Evolutionary conservation across 2,113 vertebrate species (phyloP), one percentile per base, ranked within the genome.

Genomic region (Oryzias woworae): DNA sequence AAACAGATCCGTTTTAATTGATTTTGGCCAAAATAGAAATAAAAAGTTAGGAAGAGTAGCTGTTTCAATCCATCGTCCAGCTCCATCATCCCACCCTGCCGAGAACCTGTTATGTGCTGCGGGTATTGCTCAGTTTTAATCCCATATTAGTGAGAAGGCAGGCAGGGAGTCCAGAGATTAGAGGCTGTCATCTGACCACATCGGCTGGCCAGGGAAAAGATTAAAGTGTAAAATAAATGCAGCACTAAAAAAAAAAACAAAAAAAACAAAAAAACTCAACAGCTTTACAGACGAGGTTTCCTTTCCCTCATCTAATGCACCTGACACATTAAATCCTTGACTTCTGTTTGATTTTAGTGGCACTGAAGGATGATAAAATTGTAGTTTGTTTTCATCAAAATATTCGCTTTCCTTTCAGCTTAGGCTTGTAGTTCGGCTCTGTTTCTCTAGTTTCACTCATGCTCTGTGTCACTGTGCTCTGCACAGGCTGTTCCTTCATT

Each of bases 151-250:
- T 47, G 42, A 68, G 53, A 66, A 73, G 64, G 57, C 67, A 57
- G 58, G 69, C 52, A 56, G 54, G 64, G 81, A 66, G 52, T 46
- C 53, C 56, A 47, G 78, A 80, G 87, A 87, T 89, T 89, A 89
- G 68, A 42, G 78, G 5, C 72, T 71, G 82, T 86, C 78, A 89
- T 79, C 80, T 87, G 87, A 85, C 87, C 53, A 50, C 50, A 42
- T 58, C 1, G 26, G 42, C 55, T 14, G 17, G 69, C 80, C 71
- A 77, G 74, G 2, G 36, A 63, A 23, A 58, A 76, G 78, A 83
- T 83, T 87, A 87, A 62, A 68, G 57, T 3, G 20, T 20, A 20
- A 74, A 80, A 82, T 80, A 74, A 80, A 83, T 58, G 65, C 62
- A 58, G 62, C 75, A 77, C 57, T 47, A 46, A 2, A 64, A 81